Percentiles rank a stretch among this genome's conserved stretches.
These are phyloP conservation scores for Antheraea yamamai DNA, from an alignment of 2,888 invertebrate genomes.

Conservation along the genomic window DNA sequence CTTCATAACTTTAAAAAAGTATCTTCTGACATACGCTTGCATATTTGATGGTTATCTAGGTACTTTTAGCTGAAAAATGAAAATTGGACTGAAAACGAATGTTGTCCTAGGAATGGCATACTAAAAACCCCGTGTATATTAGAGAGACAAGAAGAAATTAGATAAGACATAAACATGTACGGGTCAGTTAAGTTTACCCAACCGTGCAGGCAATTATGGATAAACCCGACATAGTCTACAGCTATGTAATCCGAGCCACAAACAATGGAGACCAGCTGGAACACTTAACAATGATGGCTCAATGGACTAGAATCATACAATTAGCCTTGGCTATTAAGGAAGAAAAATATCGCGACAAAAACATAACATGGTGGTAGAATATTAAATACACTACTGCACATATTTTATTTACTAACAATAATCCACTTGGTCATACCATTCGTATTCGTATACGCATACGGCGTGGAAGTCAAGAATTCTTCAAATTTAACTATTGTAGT, in stretches of 20 bases:
- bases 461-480: not conserved
- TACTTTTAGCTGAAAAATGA: too few relatives aligned
- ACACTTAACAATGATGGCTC: not conserved
- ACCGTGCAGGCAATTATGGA: constrained; percentile 10
- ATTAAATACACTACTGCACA: not conserved
- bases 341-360: not conserved
- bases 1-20: too few relatives aligned
- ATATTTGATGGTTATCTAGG: too few relatives aligned
- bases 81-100: too few relatives aligned
- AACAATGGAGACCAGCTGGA: not conserved
- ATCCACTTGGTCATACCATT: not conserved
- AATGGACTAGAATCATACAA: not conserved
- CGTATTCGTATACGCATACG: not conserved
- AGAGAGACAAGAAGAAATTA: constrained; percentile 1
- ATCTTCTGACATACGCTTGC: too few relatives aligned
- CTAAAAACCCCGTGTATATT: not conserved
- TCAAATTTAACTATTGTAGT: not conserved
- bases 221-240: constrained; percentile 11
- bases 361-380: not conserved
- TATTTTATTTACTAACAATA: not conserved
- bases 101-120: not conserved
- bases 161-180: constrained; percentile 8
- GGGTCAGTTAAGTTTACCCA: constrained; percentile 15
- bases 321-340: not conserved
- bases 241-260: not conserved